Evolutionary conservation across 1,140 invertebrate species (phyloP).

Genomic region (Camponotus vicinus): DNA sequence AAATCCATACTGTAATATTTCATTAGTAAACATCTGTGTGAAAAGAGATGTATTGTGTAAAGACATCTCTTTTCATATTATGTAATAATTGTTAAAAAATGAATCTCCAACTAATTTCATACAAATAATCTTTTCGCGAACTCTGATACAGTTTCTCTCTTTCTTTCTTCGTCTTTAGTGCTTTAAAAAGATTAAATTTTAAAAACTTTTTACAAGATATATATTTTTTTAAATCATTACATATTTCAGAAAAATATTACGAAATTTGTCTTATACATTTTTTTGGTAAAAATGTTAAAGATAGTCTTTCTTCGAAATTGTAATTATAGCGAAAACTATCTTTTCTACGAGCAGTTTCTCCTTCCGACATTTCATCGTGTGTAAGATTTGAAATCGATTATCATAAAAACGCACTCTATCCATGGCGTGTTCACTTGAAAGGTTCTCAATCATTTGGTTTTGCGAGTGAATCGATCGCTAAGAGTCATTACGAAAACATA

Average conservation of each 20-base stretch:
- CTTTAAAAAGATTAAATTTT: neutral
- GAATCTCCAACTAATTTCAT: neutral
- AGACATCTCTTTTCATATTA: neutral
- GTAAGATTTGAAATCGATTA: slow-evolving; percentile 57
- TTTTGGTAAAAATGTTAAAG: neutral
- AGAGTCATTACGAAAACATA: slow-evolving; percentile 18
- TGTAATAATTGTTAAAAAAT: slow-evolving; percentile 1
- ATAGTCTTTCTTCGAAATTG: slow-evolving; percentile 13
- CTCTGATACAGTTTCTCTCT: neutral
- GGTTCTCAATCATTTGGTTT: slow-evolving; percentile 54
- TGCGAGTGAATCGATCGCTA: slow-evolving; percentile 26
- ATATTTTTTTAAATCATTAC: neutral
- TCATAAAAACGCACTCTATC: slow-evolving; percentile 36
- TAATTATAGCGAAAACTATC: slow-evolving; percentile 15
- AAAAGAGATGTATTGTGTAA: neutral
- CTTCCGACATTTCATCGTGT: neutral
- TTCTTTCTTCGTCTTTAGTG: neutral
- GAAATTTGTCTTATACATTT: slow-evolving; percentile 9
- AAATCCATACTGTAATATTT: neutral
- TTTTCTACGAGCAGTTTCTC: slow-evolving; percentile 41
- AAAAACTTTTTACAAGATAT: neutral
- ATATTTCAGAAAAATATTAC: neutral
- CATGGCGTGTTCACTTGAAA: slow-evolving; percentile 13
- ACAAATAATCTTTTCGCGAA: neutral
- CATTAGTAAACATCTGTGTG: neutral